phyloP scores from a whole-genome alignment of 37 sponge, comb jelly and placozoan species.

The Haliclona indistincta region DNA sequence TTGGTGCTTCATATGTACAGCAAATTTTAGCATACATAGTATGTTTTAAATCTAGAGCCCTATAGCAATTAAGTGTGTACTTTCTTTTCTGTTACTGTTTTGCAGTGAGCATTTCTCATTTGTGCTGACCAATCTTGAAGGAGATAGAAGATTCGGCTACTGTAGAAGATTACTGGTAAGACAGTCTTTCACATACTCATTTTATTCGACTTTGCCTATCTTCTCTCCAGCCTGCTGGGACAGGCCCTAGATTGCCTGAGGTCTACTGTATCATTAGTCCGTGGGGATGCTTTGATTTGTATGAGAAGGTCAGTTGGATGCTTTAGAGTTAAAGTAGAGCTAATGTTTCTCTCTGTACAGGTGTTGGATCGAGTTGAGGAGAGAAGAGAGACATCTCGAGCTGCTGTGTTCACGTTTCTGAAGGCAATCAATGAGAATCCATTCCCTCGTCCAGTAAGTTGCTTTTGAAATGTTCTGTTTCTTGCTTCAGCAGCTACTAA shows the following conservation, averaged over 20 bases:
- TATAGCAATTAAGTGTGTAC: too few species aligned
- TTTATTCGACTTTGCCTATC: too few species aligned
- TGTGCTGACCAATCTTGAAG: constrained; percentile 86
- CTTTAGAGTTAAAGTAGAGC: too few species aligned
- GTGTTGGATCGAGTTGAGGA: constrained; percentile 83
- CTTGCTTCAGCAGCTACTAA: too few species aligned
- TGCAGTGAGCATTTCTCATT: constrained; percentile 89
- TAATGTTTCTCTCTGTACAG: constrained; percentile 30
- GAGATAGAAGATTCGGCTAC: constrained; percentile 82
- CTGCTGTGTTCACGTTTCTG: constrained; percentile 83
- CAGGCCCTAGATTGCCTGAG: constrained; percentile 66
- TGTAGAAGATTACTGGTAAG: constrained; percentile 86
- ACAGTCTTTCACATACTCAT: too few species aligned
- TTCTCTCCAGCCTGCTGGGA: constrained; percentile 60
- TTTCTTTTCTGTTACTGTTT: neutral
- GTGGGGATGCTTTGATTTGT: constrained; percentile 90
- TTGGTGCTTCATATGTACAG: neutral
- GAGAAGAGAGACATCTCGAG: constrained; percentile 40
- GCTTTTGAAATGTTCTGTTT: neutral
- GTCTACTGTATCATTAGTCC: constrained; percentile 91
- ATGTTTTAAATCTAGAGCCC: too few species aligned
- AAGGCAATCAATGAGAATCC: constrained; percentile 75
- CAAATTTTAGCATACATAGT: too few species aligned
- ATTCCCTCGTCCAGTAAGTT: constrained; percentile 82
- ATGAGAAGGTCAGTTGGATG: constrained; percentile 40